These are phyloP conservation scores for Anthopleura sola DNA, from an alignment of 64 coral and sea anemone genomes.

Conservation along the genomic window DNA sequence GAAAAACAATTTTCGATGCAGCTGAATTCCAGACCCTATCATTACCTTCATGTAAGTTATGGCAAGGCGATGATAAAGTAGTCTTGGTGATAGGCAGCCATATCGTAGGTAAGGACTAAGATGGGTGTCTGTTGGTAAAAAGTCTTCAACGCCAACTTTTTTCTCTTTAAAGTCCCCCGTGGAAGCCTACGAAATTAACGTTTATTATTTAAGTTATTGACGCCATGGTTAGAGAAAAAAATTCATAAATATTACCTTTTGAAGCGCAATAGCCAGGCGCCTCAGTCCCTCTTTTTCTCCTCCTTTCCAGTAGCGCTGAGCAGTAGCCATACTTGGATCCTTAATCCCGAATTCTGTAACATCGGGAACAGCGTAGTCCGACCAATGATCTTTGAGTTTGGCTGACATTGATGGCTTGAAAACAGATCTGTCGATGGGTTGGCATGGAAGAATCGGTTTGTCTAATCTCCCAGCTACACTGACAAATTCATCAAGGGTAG, in stretches of 20 bases:
- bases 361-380: conserved; percentile 22
- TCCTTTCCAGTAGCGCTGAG: conserved; percentile 29
- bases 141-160: background rate
- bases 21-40: too few species aligned
- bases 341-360: conserved; percentile 53
- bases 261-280: conserved; percentile 12
- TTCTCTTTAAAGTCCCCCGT: conserved; percentile 21
- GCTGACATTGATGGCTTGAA: conserved; percentile 14
- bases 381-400: background rate
- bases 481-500: conserved; percentile 35
- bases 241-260: too few species aligned
- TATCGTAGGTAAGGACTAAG: conserved; percentile 53
- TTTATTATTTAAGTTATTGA: too few species aligned
- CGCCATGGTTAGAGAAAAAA: conserved; percentile 14
- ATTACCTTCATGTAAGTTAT: conserved; percentile 55
- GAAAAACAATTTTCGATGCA: background rate
- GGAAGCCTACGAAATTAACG: conserved; percentile 25
- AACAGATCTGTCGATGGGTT: conserved; percentile 28
- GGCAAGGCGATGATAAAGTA: conserved; percentile 34
- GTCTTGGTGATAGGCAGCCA: conserved; percentile 43
- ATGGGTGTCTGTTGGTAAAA: conserved; percentile 25
- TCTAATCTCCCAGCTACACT: background rate
- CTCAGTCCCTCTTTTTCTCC: conserved; percentile 45
- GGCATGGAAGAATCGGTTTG: conserved; percentile 5
- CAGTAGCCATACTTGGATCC: conserved; percentile 20